phyloP scores from a whole-genome alignment of 2,113 vertebrate genomes.

The Anoura caudifer region DNA sequence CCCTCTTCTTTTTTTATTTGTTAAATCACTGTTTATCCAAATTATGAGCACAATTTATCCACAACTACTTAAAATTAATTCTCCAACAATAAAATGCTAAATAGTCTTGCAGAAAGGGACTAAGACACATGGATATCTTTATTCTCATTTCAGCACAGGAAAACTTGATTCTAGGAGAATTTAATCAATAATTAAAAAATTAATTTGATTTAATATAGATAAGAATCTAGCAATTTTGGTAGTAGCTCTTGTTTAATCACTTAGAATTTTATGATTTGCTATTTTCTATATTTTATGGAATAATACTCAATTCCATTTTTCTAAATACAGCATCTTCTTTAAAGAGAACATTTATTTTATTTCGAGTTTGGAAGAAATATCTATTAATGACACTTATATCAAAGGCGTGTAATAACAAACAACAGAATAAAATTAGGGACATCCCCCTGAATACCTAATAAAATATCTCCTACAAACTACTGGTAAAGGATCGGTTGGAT shows the following conservation, averaged over 20 bases:
- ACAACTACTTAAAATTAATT: background rate
- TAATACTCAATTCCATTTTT: background rate
- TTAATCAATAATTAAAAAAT: background rate
- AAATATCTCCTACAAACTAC: background rate
- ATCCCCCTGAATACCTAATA: background rate
- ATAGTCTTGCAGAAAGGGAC: background rate
- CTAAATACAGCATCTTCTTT: background rate
- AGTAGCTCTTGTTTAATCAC: background rate
- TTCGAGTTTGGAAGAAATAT: slow-evolving; percentile 27
- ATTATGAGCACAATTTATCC: background rate
- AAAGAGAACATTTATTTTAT: background rate
- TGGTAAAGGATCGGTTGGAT: background rate
- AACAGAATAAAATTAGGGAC: slow-evolving; percentile 12
- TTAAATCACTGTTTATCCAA: background rate
- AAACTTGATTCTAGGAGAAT: background rate
- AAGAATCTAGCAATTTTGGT: background rate
- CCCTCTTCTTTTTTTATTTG: background rate
- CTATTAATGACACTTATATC: slow-evolving; percentile 26
- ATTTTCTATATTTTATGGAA: background rate
- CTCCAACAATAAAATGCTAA: background rate
- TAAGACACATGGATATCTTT: background rate
- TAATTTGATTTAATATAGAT: slow-evolving; percentile 23
- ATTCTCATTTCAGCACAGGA: background rate
- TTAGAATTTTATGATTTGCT: background rate
- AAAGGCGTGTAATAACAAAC: slow-evolving; percentile 14